Evolutionary conservation across 2,888 invertebrate genomes (phyloP), one percentile per base, ranked within the genome.

Genomic region (Lasiommata megera): DNA sequence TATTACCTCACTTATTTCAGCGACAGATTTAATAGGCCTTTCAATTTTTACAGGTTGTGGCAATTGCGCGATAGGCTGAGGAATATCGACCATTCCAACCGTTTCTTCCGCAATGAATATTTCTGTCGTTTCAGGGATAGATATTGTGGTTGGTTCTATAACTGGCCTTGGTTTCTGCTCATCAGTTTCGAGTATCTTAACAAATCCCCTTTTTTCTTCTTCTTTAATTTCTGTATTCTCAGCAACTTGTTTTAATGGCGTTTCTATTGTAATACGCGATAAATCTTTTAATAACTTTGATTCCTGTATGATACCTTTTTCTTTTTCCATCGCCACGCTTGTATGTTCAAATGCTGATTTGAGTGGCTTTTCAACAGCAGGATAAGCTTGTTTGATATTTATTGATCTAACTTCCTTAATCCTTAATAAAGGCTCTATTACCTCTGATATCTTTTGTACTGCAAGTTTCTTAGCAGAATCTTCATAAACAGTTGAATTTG

Each of bases 71-170:
- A 40, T 41, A 0, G 67, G 59, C 61, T 76, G 68, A 51, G 69
- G 48, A 6, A 68, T 47, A 38, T 69, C 64, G 28, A 76, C 58
- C 1, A 66, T 56, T 56, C 69, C 63, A 29, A 69, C 57, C 47
- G 67, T 64, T 0, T 66, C 60, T 46, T 72, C 67, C 53, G 71
- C 63, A n/a, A 65, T 60, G 11, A 54, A 23, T 18, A 69, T 51
- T 68, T 75, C 70, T 6, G 65, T 65, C 11, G 65, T 62, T 62
- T 74, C 65, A 23, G 67, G 67, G 16, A 70, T 68, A 6, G 69
- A 47, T 51, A 65, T 64, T 9, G 67, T 54, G n/a, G 69, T 64
- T 61, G 68, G 67, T 54, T 71, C 67, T 6, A 66, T 51, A 0
- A 66, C 54, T 31, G 68, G 54, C 41, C 67, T 64, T 12, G 65